Conservation (phyloP, 2,113 vertebrate species). For the Gorsachius goisagi region DNA sequence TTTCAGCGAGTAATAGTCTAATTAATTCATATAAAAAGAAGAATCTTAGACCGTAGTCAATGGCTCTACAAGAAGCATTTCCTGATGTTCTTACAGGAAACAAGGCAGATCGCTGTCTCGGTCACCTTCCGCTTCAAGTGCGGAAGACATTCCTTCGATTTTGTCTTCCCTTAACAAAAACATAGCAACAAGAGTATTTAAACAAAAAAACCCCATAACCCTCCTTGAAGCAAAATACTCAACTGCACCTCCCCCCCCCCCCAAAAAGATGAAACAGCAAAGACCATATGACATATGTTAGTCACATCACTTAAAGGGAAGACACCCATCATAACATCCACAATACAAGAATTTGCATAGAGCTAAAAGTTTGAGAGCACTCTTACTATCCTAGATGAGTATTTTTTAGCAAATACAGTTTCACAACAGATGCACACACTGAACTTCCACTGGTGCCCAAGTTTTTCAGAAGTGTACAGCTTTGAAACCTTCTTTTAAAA, state of each 20-base stretch:
- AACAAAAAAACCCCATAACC: background rate
- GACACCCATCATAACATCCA: background rate
- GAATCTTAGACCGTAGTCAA: background rate
- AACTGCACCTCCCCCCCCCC: background rate
- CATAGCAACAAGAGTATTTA: background rate
- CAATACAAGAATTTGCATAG: background rate
- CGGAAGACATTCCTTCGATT: background rate
- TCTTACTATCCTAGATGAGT: background rate
- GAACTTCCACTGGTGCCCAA: background rate
- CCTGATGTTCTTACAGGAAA: slow-evolving; percentile 13
- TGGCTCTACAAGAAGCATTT: background rate
- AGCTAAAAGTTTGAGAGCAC: background rate
- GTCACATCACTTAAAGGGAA: background rate
- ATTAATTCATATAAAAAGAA: background rate
- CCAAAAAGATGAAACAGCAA: background rate
- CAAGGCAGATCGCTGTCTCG: background rate
- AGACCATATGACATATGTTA: background rate
- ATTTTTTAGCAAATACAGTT: background rate
- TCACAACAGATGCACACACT: background rate
- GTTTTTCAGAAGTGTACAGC: background rate
- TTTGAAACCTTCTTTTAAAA: background rate
- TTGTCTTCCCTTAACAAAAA: background rate
- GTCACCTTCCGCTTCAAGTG: background rate
- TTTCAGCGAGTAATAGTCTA: background rate
- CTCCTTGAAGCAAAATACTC: background rate